Evolutionary conservation across 2,797 vertebrate species (phyloP).

Genomic region (Masticophis lateralis): DNA sequence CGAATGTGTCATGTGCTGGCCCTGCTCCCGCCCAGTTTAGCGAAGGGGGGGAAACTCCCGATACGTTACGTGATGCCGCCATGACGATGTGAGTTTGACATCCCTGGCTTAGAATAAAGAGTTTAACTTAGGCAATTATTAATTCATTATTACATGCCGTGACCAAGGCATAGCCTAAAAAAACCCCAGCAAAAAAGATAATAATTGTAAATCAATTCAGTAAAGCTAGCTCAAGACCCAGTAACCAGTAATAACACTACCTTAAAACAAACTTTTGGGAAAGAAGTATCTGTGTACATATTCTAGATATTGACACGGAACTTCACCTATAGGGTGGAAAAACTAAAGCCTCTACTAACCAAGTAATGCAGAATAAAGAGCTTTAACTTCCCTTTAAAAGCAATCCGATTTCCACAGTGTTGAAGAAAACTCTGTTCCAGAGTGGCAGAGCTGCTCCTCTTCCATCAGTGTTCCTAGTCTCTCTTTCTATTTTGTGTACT

Average conservation of each 20-base stretch:
- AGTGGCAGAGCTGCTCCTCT: neutral
- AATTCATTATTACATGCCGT: neutral
- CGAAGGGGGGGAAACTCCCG: too few relatives aligned
- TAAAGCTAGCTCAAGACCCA: neutral
- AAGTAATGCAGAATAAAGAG: neutral
- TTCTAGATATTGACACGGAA: neutral
- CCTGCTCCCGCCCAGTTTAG: too few relatives aligned
- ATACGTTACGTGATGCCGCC: too few relatives aligned
- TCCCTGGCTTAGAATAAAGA: neutral
- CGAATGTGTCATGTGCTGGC: too few relatives aligned
- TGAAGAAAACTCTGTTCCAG: neutral
- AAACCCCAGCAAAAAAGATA: neutral
- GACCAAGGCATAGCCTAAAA: neutral
- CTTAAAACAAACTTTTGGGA: neutral
- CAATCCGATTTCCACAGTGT: neutral
- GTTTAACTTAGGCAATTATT: neutral
- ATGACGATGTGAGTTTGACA: too few relatives aligned
- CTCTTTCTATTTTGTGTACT: neutral
- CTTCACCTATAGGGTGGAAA: neutral
- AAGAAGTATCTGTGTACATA: neutral
- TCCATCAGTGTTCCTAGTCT: neutral
- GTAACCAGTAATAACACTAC: neutral
- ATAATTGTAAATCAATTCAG: neutral
- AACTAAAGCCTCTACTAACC: neutral
- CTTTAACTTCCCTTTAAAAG: neutral